Conservation (phyloP, 2,113 vertebrate species). For the Tretioscincus oriximinensis region DNA sequence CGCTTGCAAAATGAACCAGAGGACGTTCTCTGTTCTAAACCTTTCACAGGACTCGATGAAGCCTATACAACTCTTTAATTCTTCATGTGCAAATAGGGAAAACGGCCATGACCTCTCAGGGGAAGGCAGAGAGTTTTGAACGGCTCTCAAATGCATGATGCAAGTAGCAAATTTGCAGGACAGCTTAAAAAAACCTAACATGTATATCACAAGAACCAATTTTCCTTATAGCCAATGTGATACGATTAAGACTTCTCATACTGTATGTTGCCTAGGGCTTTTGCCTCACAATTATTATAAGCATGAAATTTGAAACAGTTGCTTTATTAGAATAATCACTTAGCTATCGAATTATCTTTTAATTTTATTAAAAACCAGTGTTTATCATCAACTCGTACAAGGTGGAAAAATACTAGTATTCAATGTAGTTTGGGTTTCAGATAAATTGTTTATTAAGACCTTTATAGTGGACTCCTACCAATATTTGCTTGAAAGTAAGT, state of each 20-base stretch:
- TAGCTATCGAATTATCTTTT: too few species aligned
- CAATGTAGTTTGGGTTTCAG: not conserved
- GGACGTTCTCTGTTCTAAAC: slow-evolving; percentile 40
- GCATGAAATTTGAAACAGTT: too few species aligned
- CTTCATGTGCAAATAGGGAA: slow-evolving; percentile 31
- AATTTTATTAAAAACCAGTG: too few species aligned
- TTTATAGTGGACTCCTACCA: not conserved
- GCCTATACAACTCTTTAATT: slow-evolving; percentile 39
- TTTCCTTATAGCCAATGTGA: not conserved
- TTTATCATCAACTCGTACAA: not conserved
- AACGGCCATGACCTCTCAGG: not conserved
- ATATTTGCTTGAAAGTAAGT: not conserved
- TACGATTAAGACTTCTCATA: not conserved
- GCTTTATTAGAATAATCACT: too few species aligned
- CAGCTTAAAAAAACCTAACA: fast-evolving
- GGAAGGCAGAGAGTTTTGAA: not conserved
- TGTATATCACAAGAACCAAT: not conserved
- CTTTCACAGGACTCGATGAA: slow-evolving; percentile 50
- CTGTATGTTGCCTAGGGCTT: not conserved
- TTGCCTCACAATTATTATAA: too few species aligned
- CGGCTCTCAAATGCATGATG: not conserved
- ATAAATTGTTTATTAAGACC: not conserved
- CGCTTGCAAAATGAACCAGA: slow-evolving; percentile 35
- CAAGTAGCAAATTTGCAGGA: not conserved
- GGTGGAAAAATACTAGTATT: not conserved